Evolutionary conservation across 2,113 vertebrate genomes (phyloP), one percentile per base, ranked within the genome.

Genomic region (Leptodactylus fuscus): DNA sequence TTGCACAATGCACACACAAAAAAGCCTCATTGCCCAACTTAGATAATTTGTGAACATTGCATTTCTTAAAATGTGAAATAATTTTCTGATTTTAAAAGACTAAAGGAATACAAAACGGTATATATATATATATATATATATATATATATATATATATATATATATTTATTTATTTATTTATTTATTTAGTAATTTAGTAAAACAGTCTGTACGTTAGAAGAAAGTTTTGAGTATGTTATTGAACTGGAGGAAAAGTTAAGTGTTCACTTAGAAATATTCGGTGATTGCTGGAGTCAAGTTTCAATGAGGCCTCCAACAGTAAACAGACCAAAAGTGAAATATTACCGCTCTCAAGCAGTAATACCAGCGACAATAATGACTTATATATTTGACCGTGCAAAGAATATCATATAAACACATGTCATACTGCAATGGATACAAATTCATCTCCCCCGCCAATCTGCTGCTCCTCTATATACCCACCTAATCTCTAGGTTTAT

Each of bases 361-460:
- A 55, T 60, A 80, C 24, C 84, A 58, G 51, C 7, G 27, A 16
- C 74, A 67, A 67, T 77, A 38, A 71, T 55, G 74, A 60, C 36
- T 77, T 46, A 60, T 36, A 85, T 12, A 78, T 69, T 27, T 78
- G 82, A 32, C 73, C 24, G 29, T 20, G 32, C 58, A 86, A 73
- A 73, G 65, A 34, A n/a, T 67, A 51, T 81, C 58, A 27, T 86
- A 81, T 86, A 86, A 86, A 86, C 84, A 86, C 34, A 49, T 53
- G 76, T 86, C 84, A 81, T 10, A 24, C 22, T 55, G 24, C 75
- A 53, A 38, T 75, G 51, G 49, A 55, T 53, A 60, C 32, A 60
- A 58, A 41, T 76, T 65, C 53, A 44, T 38, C 71, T 51, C 70
- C 27, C 71, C 71, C 53, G 12, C 34, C 22, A 48, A 46, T 34